These are phyloP conservation scores for Odontocolon sp. DNA, from an alignment of 2,888 invertebrate genomes.

Conservation along the genomic window DNA sequence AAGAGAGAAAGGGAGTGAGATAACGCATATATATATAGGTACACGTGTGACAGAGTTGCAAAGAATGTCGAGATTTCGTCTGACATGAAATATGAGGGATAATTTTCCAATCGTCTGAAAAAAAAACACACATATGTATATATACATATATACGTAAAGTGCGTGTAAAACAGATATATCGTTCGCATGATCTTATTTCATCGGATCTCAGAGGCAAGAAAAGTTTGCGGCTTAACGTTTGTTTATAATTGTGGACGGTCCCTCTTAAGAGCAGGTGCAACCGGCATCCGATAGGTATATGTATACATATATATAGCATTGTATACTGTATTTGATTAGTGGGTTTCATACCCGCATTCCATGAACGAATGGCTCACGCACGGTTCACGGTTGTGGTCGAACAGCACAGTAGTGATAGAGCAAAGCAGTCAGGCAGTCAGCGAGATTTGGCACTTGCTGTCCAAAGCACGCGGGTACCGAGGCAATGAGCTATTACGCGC, in stretches of 20 bases:
- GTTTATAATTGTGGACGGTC: too few relatives aligned
- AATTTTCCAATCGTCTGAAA: conserved; percentile 38
- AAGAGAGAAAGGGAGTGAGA: not conserved
- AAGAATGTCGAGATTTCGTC: conserved; percentile 41
- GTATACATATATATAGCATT: not conserved
- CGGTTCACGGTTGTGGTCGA: not conserved
- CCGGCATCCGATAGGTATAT: not conserved
- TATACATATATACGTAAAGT: too few relatives aligned
- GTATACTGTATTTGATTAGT: conserved; percentile 8
- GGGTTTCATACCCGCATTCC: conserved; percentile 35
- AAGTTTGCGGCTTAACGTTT: not conserved
- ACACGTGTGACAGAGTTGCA: not conserved
- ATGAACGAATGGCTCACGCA: not conserved
- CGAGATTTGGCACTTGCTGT: conserved; percentile 66
- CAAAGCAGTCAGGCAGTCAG: conserved; percentile 24
- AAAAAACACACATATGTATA: not conserved
- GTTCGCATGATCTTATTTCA: not conserved
- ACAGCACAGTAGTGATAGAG: conserved; percentile 1
- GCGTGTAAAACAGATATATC: not conserved
- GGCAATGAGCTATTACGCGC: conserved; percentile 59
- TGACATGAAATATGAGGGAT: conserved; percentile 44
- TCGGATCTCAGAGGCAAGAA: not conserved
- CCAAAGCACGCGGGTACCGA: conserved; percentile 37
- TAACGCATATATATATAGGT: conserved; percentile 14
- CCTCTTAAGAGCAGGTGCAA: conserved; percentile 3